phyloP scores from a whole-genome alignment of 37 sponge, comb jelly and placozoan genomes.

The Mnemiopsis leidyi region DNA sequence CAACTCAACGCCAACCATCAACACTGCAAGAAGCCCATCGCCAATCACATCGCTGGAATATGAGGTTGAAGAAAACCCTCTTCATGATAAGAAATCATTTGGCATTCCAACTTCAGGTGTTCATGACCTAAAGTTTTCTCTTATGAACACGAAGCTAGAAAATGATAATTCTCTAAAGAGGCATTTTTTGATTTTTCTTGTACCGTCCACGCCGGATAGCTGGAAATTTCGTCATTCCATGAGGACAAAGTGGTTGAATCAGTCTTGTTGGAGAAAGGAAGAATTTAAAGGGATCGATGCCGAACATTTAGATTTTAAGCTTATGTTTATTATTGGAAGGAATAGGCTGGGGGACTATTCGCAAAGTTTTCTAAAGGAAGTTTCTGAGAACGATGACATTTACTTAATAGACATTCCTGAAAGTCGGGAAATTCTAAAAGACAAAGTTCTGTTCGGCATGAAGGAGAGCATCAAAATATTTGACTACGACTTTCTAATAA shows the following conservation, averaged over 20 bases:
- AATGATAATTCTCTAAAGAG: too few species aligned
- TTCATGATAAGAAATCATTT: too few species aligned
- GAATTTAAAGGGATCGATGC: neutral
- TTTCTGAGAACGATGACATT: neutral
- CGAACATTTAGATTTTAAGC: neutral
- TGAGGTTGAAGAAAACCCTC: too few species aligned
- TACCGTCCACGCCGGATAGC: neutral
- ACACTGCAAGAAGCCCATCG: too few species aligned
- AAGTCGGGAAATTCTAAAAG: neutral
- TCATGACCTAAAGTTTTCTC: too few species aligned
- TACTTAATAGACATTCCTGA: neutral
- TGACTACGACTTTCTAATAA: neutral
- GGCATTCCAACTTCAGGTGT: too few species aligned
- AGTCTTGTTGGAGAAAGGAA: neutral
- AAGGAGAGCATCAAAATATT: neutral
- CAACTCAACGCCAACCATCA: too few species aligned
- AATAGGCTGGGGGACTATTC: neutral
- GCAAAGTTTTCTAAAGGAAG: neutral
- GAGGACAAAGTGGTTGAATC: neutral
- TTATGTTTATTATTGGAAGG: constrained; percentile 11
- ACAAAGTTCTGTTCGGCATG: constrained; percentile 1
- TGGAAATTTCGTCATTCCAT: neutral
- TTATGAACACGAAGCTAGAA: too few species aligned
- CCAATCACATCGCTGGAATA: too few species aligned
- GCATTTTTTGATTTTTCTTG: neutral